Conservation (phyloP, 2,888 invertebrate species). For the Agonum fuliginosum region DNA sequence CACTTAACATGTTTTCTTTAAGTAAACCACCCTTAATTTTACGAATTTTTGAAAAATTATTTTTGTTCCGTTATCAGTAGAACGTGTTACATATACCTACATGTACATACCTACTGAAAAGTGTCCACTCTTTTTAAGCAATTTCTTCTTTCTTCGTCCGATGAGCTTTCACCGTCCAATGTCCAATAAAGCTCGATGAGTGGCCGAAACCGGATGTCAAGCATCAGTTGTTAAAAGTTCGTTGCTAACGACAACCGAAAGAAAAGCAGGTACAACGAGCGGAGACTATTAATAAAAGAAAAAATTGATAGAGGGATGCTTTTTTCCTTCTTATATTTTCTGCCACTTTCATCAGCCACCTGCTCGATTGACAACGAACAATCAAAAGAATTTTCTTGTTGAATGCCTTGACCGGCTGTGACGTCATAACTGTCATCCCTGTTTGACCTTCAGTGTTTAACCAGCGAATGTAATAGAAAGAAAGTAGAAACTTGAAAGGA, state of each 20-base stretch:
- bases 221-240: constrained; percentile 21
- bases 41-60: too few species aligned
- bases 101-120: too few species aligned
- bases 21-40: too few species aligned
- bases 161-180: too few species aligned
- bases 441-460: too few species aligned
- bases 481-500: too few species aligned
- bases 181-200: background rate
- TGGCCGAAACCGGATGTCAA: constrained; percentile 19
- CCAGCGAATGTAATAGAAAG: too few species aligned
- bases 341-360: background rate
- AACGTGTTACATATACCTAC: too few species aligned
- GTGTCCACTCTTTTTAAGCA: too few species aligned
- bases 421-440: background rate
- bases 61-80: too few species aligned
- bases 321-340: background rate
- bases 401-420: background rate
- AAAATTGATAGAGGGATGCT: background rate
- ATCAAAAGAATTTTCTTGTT: background rate
- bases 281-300: background rate
- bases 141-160: too few species aligned
- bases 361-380: background rate
- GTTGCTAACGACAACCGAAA: constrained; percentile 31
- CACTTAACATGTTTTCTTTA: too few species aligned
- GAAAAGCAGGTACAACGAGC: background rate